phyloP scores from a whole-genome alignment of 2,888 invertebrate species.

The Gymnosoma rotundatum region DNA sequence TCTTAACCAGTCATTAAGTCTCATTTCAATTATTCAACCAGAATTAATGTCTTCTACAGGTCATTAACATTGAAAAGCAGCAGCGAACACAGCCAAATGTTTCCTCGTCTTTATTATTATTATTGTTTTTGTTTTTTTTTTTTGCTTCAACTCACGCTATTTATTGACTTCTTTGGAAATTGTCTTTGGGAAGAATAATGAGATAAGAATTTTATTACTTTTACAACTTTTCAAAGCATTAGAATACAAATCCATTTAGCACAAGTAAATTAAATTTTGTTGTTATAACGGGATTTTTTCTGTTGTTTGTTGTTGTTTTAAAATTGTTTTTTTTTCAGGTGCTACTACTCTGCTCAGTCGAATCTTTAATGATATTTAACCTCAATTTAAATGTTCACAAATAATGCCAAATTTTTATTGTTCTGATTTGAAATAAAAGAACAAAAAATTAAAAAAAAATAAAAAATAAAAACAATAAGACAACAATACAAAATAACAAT shows the following conservation, averaged over 20 bases:
- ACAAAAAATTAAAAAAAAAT: too few species aligned
- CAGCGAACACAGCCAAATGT: not conserved
- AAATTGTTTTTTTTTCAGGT: conserved; percentile 17
- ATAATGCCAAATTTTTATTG: not conserved
- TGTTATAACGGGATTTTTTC: not conserved
- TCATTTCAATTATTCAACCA: conserved; percentile 30
- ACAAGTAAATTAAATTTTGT: not conserved
- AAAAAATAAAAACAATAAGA: not conserved
- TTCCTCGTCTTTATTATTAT: too few species aligned
- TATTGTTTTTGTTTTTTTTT: not conserved
- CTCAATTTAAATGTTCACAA: conserved; percentile 26
- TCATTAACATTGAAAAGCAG: conserved; percentile 33
- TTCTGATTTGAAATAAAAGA: not conserved
- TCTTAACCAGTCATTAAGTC: conserved; percentile 6
- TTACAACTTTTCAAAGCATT: conserved; percentile 54
- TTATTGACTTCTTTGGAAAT: conserved; percentile 21
- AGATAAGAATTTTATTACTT: conserved; percentile 44
- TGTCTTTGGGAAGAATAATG: not conserved
- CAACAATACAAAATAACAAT: not conserved
- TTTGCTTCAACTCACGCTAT: not conserved
- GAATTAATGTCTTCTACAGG: conserved; percentile 8
- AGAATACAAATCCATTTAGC: conserved; percentile 53
- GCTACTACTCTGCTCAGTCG: not conserved
- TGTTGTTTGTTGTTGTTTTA: not conserved
- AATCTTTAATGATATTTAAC: conserved; percentile 41